Percentiles rank a stretch among this genome's conserved stretches.
These are phyloP conservation scores for Porites cylindrica DNA, from an alignment of 92 coral and sea anemone species.

Conservation along the genomic window DNA sequence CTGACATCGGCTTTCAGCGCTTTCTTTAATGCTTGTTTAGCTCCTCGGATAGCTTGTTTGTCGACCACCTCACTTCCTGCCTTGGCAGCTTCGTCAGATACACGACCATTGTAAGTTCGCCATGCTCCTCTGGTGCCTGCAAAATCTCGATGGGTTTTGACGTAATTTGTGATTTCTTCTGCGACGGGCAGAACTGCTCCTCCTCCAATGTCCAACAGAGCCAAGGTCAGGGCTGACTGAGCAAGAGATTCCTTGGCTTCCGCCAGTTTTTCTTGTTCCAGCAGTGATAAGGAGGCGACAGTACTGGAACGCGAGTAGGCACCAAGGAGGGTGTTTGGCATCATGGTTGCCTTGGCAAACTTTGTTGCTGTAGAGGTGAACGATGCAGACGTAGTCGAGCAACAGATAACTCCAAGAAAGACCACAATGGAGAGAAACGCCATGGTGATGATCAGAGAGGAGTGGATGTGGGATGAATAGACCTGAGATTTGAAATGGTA, in stretches of 20 bases:
- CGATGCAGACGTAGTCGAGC: constrained; percentile 1
- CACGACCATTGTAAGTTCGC: not conserved
- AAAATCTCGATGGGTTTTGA: not conserved
- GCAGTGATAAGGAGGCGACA: constrained; percentile 3
- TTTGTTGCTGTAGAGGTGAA: not conserved
- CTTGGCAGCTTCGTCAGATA: not conserved
- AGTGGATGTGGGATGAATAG: too few species aligned
- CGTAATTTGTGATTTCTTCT: constrained; percentile 8
- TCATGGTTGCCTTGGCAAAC: not conserved
- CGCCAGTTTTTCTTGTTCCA: constrained; percentile 21
- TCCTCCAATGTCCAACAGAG: constrained; percentile 10
- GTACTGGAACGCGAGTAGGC: constrained; percentile 1
- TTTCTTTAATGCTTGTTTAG: constrained; percentile 1
- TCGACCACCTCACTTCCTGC: not conserved
- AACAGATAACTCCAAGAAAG: not conserved
- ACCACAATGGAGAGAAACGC: not conserved
- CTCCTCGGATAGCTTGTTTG: not conserved
- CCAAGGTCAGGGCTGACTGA: constrained; percentile 14
- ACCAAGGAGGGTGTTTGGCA: not conserved
- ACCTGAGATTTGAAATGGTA: too few species aligned
- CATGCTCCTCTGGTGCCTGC: not conserved
- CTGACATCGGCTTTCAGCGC: not conserved
- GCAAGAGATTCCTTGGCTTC: constrained; percentile 34
- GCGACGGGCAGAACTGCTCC: constrained; percentile 10
- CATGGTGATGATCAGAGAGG: not conserved